Base-by-base conservation (phyloP, 2,113 vertebrate species). In the Pomatorhinus ruficollis region DNA sequence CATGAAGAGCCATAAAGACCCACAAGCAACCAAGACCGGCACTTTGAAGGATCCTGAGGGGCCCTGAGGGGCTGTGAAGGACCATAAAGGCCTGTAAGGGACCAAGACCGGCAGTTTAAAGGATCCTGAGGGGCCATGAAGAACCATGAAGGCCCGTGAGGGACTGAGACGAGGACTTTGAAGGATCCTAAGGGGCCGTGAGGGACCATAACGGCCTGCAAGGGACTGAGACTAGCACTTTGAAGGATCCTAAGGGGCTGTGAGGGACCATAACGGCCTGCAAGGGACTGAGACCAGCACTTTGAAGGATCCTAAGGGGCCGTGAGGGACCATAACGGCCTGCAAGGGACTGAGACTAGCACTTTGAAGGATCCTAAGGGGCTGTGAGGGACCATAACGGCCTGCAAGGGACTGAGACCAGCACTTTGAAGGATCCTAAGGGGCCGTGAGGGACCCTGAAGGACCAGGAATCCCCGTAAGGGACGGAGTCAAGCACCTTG, bases 381-480 rank as follows among this genome's bases (percentile, higher is more conserved):
- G 42, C 42, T 16, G 42, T 42, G 39, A 61, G 17, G 45, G 45
- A 44, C 44, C 44, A 44, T 44, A 42, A 42, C 6, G 42, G 42
- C 42, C 42, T 16, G 15, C 15, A 15, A 81, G 6, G 19, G 47
- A 1, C n/a, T 2, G 5, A 27, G 12, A 57, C 20, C 33, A 14
- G 21, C 33, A 23, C 33, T 6, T 15, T 3, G 23, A 37, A 27
- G 11, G 11, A 11, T 5, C 18, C 3, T 14, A 11, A 50, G 15
- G 47, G 25, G 15, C 50, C 9, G 5, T 50, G 49, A 18, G 1
- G 1, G 27, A 7, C 21, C 21, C 11, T 35, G 20, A 57, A 10
- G 9, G 8, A 8, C 25, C 18, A 4, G 2, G 7, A 25, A 4
- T 5, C 4, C 2, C 10, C 5, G 5, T 28, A 9, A 81, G 3